Conservation (phyloP, 2,888 invertebrate genomes). For the Notodonta dromedarius region DNA sequence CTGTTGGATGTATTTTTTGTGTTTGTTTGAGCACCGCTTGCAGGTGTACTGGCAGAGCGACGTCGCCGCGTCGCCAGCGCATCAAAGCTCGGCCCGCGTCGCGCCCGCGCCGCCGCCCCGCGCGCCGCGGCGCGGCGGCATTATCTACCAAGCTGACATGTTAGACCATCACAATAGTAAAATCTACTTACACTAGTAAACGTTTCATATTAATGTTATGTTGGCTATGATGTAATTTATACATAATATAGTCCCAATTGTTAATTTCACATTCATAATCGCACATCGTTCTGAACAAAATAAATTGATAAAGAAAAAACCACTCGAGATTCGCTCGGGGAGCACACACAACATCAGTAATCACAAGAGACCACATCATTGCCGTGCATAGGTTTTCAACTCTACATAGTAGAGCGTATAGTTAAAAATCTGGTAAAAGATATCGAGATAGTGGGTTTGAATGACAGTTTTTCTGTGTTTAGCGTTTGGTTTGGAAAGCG, state of each 20-base stretch:
- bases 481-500: conserved; percentile 42
- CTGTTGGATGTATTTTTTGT: background rate
- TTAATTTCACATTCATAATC: background rate
- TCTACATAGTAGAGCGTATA: background rate
- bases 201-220: background rate
- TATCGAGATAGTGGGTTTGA: conserved; percentile 27
- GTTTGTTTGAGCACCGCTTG: background rate
- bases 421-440: conserved; percentile 2
- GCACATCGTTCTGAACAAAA: conserved; percentile 28
- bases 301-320: conserved; percentile 63
- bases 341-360: conserved; percentile 45
- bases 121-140: background rate
- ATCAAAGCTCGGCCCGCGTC: background rate
- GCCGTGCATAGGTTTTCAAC: conserved; percentile 13
- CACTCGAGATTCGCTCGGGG: conserved; percentile 41
- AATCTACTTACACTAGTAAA: background rate
- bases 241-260: background rate
- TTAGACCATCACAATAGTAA: background rate
- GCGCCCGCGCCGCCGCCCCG: background rate
- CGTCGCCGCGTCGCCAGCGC: background rate
- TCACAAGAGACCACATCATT: conserved; percentile 24
- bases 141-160: background rate
- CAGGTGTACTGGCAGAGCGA: background rate
- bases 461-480: conserved; percentile 43
- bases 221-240: too few relatives aligned